phyloP scores from a whole-genome alignment of 1,140 invertebrate genomes.

The Pemphigus obesinymphae region DNA sequence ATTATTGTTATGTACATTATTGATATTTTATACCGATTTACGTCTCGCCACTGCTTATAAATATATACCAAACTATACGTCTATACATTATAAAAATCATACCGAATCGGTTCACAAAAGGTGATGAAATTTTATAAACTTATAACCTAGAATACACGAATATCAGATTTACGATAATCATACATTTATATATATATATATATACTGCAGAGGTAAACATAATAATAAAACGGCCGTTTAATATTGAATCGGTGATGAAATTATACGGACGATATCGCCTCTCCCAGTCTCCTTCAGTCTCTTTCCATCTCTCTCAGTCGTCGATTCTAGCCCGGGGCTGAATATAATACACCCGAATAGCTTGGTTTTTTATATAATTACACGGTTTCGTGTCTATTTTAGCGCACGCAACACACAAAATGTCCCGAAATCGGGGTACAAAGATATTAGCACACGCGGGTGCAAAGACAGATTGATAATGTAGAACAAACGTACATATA shows the following conservation, averaged over 20 bases:
- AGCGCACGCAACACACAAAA: not conserved
- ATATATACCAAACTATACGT: no score
- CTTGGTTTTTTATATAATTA: not conserved
- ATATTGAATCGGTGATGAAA: not conserved
- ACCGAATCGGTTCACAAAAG: not conserved
- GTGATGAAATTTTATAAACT: not conserved
- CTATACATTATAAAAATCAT: not conserved
- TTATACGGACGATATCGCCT: not conserved
- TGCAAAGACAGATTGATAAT: not conserved
- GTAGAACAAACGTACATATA: not conserved
- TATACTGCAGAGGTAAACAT: not conserved
- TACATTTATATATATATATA: not conserved
- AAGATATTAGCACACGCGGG: not conserved
- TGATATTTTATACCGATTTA: no score
- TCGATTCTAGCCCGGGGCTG: not conserved
- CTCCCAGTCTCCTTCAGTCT: no score
- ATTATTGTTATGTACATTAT: no score
- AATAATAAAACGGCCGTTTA: not conserved
- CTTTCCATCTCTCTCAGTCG: no score
- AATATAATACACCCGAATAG: not conserved
- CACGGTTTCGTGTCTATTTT: not conserved
- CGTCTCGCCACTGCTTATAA: no score
- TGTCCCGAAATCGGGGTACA: not conserved
- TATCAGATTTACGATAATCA: not conserved
- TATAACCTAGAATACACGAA: not conserved